Conservation (phyloP, 2,888 invertebrate species). For the Catocala fraxini region DNA sequence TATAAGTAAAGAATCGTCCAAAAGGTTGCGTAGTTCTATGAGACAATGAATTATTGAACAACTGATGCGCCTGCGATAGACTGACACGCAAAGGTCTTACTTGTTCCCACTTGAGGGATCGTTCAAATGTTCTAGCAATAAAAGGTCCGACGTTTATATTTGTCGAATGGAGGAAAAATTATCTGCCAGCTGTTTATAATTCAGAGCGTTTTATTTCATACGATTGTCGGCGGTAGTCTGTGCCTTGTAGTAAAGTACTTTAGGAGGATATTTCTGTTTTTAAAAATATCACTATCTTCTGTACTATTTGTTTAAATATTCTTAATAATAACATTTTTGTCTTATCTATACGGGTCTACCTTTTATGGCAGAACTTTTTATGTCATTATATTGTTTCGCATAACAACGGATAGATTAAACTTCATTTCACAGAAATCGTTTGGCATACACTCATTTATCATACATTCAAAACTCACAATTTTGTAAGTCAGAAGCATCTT, state of each 20-base stretch:
- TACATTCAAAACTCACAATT: no score
- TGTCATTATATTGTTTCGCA: no score
- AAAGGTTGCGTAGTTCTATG: constrained; percentile 49
- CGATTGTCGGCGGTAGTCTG: not conserved
- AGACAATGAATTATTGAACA: constrained; percentile 59
- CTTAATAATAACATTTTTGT: no score
- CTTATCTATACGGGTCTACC: no score
- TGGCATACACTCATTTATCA: no score
- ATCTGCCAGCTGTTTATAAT: not conserved
- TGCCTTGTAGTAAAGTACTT: not conserved
- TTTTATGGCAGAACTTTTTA: no score
- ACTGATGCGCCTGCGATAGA: constrained; percentile 37
- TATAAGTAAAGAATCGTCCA: constrained; percentile 19
- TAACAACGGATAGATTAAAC: no score
- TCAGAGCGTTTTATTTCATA: not conserved
- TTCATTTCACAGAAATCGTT: no score
- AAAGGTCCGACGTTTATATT: constrained; percentile 7
- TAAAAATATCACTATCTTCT: no score
- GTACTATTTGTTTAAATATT: no score
- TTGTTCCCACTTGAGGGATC: constrained; percentile 29
- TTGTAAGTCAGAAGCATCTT: no score
- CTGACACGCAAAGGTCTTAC: constrained; percentile 65
- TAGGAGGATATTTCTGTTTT: no score
- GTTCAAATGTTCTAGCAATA: constrained; percentile 30
- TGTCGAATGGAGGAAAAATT: constrained; percentile 8